Conservation (phyloP, 1,140 invertebrate genomes). For the Cydia pomonella region DNA sequence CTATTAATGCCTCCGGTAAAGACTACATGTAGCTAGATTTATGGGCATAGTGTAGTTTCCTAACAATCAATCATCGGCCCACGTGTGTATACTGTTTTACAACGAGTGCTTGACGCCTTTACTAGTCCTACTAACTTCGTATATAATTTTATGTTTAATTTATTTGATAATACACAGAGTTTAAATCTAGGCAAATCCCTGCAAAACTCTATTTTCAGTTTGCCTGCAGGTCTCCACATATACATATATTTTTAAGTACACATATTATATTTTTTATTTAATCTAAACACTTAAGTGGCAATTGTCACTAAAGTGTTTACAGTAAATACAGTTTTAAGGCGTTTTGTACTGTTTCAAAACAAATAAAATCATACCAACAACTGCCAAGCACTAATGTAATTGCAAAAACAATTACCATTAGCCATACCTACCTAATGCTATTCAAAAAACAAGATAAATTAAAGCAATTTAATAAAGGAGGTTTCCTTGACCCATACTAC, state of each 20-base stretch:
- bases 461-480: slow-evolving; percentile 47
- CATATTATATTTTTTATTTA: too few species aligned
- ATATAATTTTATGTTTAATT: too few species aligned
- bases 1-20: slow-evolving; percentile 20
- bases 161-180: too few species aligned
- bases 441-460: slow-evolving; percentile 52
- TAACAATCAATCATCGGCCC: slow-evolving; percentile 19
- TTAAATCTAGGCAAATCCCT: too few species aligned
- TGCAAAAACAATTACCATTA: slow-evolving; percentile 41
- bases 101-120: neutral
- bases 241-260: too few species aligned
- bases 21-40: slow-evolving; percentile 16
- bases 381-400: slow-evolving; percentile 30
- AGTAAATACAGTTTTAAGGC: too few species aligned
- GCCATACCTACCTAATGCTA: slow-evolving; percentile 41
- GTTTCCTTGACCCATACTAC: slow-evolving; percentile 46
- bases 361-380: too few species aligned
- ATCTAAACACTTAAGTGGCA: too few species aligned
- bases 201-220: too few species aligned
- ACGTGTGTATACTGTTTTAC: slow-evolving; percentile 11
- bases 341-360: too few species aligned
- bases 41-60: slow-evolving; percentile 16
- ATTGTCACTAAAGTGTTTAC: too few species aligned
- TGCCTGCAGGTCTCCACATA: too few species aligned
- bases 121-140: neutral